A percentile compares a stretch with the other conserved stretches of the same genome.
Conservation (phyloP, 2,797 vertebrate genomes). For the Hylomyscus alleni region DNA sequence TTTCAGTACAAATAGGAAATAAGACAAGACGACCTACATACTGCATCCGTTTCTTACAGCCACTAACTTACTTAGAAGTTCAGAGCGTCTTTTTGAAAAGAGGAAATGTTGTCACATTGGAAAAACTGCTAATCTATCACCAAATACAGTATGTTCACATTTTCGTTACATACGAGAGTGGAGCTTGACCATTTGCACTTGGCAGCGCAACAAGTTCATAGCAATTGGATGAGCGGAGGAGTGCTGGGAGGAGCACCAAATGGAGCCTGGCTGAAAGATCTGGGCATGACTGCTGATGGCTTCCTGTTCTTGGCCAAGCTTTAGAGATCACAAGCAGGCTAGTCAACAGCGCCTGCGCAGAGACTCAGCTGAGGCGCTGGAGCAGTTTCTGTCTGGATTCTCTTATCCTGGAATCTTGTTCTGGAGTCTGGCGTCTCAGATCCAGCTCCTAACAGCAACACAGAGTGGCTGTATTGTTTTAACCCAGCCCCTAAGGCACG, state of each 20-base stretch:
- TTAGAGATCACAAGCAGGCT: not conserved
- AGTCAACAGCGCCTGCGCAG: not conserved
- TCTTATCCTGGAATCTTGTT: not conserved
- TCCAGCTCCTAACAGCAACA: not conserved
- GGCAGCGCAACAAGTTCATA: not conserved
- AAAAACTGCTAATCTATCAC: not conserved
- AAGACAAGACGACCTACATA: not conserved
- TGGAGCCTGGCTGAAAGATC: slow-evolving; percentile 9
- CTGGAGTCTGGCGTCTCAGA: slow-evolving; percentile 10
- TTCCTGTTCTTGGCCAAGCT: not conserved
- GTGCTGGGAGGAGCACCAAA: not conserved
- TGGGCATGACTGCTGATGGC: not conserved
- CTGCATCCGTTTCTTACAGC: not conserved
- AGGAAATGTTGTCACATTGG: not conserved
- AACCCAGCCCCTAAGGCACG: not conserved
- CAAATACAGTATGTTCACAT: not conserved
- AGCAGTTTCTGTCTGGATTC: not conserved
- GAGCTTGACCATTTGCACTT: not conserved
- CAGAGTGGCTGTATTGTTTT: not conserved
- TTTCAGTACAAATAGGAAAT: slow-evolving; percentile 17
- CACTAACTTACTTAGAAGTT: slow-evolving; percentile 1
- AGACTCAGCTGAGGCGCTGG: not conserved
- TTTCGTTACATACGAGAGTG: not conserved
- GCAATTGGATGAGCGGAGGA: not conserved
- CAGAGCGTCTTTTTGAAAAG: not conserved